Conservation (phyloP, 2,113 vertebrate species). For the Pandion haliaetus region DNA sequence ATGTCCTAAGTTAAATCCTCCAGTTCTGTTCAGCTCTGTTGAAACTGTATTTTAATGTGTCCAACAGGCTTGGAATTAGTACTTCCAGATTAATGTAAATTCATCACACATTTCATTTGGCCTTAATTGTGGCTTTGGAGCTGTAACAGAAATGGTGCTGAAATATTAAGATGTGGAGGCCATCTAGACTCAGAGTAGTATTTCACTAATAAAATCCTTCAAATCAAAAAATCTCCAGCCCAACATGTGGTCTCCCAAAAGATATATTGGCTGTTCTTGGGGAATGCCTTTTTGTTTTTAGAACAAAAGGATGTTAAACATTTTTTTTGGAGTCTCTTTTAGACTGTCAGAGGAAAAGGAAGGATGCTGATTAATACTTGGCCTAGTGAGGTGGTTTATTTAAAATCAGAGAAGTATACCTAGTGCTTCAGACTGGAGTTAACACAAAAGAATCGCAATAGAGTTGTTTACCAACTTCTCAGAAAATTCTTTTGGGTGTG, state of each 20-base stretch:
- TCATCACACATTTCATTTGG: not conserved
- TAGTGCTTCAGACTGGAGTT: not conserved
- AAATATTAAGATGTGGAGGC: not conserved
- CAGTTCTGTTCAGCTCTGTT: not conserved
- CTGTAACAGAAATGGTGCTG: not conserved
- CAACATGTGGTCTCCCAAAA: not conserved
- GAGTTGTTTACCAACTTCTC: not conserved
- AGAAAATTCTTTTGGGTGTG: not conserved
- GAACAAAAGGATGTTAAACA: not conserved
- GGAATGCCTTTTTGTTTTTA: not conserved
- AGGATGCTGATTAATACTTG: not conserved
- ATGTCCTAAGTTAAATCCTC: not conserved
- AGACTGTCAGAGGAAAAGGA: not conserved
- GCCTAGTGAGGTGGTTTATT: not conserved
- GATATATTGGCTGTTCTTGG: not conserved
- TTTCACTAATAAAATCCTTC: not conserved
- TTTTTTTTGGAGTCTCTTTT: not conserved
- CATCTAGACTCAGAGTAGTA: not conserved
- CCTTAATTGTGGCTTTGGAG: not conserved
- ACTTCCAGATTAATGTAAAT: not conserved
- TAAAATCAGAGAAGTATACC: not conserved
- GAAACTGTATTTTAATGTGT: not conserved
- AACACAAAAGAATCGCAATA: not conserved
- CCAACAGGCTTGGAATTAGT: not conserved
- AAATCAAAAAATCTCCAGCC: not conserved